Evolutionary conservation across 1,140 invertebrate genomes (phyloP), one percentile per base, ranked within the genome.

Genomic region (Atta texana): DNA sequence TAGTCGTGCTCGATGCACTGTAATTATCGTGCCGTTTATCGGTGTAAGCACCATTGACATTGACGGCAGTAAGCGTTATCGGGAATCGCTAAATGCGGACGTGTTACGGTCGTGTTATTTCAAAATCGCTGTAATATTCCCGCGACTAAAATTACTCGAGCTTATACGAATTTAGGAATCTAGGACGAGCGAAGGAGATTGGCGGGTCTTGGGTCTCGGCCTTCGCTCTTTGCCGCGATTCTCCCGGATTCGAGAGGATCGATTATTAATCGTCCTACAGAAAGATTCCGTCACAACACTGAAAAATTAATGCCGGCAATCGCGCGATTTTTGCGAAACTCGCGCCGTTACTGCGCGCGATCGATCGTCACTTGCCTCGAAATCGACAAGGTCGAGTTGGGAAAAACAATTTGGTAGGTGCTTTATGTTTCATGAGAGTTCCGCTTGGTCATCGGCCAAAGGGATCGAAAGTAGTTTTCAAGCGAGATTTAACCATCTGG

Each of bases 131-230:
- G 55, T 57, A 49, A 31, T n/a, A 74, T 82, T 74, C 28, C 16
- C 49, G 31, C 44, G 34, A 28, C 71, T 78, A 55, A 51, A 89
- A 81, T 81, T 89, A 89, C 12, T 34, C 63, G 69, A 16, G 57
- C 53, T 74, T 59, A 59, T 59, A n/a, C 68, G 34, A 68, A 89
- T 80, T 86, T 89, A 66, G 57, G 78, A 86, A 89, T 89, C 57
- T 78, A 44, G 88, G 84, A 7, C 84, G 55, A 31, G 71, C 44
- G 44, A 85, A 49, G 44, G 59, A 49, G 61, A 68, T 75, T 39
- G 49, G 21, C 74, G 72, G 61, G 49, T 63, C 81, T 61, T 71
- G 81, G 55, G 28, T 72, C 82, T 76, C 72, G 59, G 74, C 71
- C 82, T 77, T 85, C 82, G 72, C 72, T 77, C 76, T 78, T 78